Evolutionary conservation across 1,140 invertebrate genomes (phyloP).

Genomic region (Brachionus calyciflorus): DNA sequence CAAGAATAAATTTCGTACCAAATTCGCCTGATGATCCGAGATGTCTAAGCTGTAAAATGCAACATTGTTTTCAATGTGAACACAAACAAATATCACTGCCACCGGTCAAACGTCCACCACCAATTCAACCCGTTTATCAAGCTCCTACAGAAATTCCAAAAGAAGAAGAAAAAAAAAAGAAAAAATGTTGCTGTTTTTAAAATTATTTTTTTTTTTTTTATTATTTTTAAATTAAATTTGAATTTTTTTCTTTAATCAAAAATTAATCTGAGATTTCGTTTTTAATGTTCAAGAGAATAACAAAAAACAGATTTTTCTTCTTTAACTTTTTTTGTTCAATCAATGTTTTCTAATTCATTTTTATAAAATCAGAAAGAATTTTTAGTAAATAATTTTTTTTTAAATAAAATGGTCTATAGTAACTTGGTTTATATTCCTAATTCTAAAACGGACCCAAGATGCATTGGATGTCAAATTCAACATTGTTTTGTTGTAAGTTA

Average conservation of each 20-base stretch:
- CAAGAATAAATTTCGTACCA: not conserved
- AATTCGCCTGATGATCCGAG: not conserved
- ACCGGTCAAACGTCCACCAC: not conserved
- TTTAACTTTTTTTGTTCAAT: no score
- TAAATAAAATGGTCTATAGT: not conserved
- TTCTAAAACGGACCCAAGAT: not conserved
- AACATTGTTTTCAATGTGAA: conserved; percentile 34
- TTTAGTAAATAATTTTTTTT: not conserved
- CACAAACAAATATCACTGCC: not conserved
- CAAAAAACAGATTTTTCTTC: no score
- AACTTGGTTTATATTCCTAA: conserved; percentile 4
- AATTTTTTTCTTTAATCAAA: no score
- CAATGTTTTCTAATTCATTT: not conserved
- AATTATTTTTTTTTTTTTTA: not conserved
- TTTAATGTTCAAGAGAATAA: not conserved
- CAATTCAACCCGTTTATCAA: not conserved
- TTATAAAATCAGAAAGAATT: not conserved
- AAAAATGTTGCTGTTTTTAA: conserved; percentile 39
- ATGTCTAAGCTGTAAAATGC: conserved; percentile 14
- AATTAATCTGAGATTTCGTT: not conserved
- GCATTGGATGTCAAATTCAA: conserved; percentile 13
- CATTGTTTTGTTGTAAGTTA: conserved; percentile 5
- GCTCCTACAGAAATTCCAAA: not conserved
- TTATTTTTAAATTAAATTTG: not conserved
- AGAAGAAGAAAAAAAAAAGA: not conserved